Conservation (phyloP, 2,113 vertebrate species). For the Lichenostomus cassidix region DNA sequence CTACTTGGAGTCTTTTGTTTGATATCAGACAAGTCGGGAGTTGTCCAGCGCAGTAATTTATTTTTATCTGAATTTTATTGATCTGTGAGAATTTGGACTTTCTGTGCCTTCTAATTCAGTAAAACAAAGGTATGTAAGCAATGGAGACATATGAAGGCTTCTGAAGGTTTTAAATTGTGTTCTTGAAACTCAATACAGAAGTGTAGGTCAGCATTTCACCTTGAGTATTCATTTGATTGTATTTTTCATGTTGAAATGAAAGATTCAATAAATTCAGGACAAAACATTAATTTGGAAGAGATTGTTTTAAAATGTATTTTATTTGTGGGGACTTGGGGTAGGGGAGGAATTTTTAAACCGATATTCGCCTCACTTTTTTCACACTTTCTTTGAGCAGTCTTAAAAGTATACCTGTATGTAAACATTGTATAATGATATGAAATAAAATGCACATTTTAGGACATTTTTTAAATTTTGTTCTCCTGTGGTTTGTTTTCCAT, state of each 20-base stretch:
- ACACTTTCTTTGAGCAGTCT: constrained; percentile 82
- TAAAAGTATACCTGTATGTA: constrained; percentile 83
- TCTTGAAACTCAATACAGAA: constrained; percentile 48
- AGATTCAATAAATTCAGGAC: constrained; percentile 61
- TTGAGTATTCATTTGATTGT: constrained; percentile 32
- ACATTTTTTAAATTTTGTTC: constrained; percentile 81
- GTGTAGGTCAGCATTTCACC: constrained; percentile 58
- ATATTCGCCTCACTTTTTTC: constrained; percentile 76
- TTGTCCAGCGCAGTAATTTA: constrained; percentile 63
- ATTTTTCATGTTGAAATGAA: constrained; percentile 70
- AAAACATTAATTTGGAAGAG: constrained; percentile 56
- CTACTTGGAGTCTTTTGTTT: constrained; percentile 50
- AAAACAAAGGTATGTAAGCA: constrained; percentile 13
- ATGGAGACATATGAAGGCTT: background rate
- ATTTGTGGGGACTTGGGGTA: constrained; percentile 52
- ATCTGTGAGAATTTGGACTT: constrained; percentile 44
- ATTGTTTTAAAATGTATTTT: constrained; percentile 61
- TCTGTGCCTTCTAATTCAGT: constrained; percentile 23
- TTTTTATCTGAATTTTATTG: constrained; percentile 59
- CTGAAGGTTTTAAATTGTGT: background rate
- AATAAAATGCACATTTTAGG: constrained; percentile 91
- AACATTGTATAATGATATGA: constrained; percentile 88
- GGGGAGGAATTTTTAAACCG: constrained; percentile 66
- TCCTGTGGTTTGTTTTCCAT: constrained; percentile 64
- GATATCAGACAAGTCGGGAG: constrained; percentile 19